A percentile compares a stretch with the other conserved stretches of the same genome.
These are phyloP conservation scores for Amazonetta brasiliensis DNA, from an alignment of 2,797 vertebrate genomes.

Conservation along the genomic window DNA sequence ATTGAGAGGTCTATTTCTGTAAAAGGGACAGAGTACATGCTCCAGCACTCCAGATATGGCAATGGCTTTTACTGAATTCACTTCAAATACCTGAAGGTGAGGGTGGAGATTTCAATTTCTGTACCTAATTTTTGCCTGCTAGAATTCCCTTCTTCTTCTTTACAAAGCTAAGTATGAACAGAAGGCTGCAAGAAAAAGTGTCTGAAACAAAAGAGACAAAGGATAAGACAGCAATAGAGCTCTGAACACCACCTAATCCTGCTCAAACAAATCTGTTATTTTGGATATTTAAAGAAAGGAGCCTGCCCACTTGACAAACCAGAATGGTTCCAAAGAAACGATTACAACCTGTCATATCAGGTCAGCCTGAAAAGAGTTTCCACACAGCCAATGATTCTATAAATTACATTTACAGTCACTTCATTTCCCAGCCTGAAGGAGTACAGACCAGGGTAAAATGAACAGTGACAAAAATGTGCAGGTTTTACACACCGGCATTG, in stretches of 20 bases:
- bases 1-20: background rate
- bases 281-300: constrained; percentile 59
- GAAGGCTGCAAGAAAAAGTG: background rate
- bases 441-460: constrained; percentile 29
- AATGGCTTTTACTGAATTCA: background rate
- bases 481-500: constrained; percentile 52
- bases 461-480: constrained; percentile 60
- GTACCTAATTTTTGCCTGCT: background rate
- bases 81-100: background rate
- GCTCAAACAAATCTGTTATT: constrained; percentile 63
- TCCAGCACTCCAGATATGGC: background rate
- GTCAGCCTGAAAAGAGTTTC: constrained; percentile 33
- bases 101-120: background rate
- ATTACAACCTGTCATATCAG: constrained; percentile 33
- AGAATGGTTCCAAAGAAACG: background rate
- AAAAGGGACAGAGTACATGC: background rate
- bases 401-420: constrained; percentile 59
- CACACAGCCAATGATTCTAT: constrained; percentile 22
- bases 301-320: constrained; percentile 38
- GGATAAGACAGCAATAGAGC: background rate
- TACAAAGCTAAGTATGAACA: background rate
- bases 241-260: constrained; percentile 25
- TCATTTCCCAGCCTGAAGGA: constrained; percentile 40
- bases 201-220: constrained; percentile 49
- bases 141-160: constrained; percentile 1